A percentile compares a stretch with the other conserved stretches of the same genome.
Conservation (phyloP, 1,140 invertebrate genomes). For the Macrocentrus cingulum region DNA sequence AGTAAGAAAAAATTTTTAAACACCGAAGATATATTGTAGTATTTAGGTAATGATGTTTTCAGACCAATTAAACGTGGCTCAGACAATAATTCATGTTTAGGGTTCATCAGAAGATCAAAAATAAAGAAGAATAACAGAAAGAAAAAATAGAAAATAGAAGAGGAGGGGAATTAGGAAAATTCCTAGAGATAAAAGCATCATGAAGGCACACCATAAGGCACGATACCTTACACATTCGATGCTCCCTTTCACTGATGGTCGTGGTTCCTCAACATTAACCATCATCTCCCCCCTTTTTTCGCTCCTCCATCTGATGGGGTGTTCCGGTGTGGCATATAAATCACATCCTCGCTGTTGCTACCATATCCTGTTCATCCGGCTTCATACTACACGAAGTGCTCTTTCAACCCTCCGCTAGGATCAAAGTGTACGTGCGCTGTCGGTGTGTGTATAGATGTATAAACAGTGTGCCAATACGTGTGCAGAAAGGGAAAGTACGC, state of each 20-base stretch:
- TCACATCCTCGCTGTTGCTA: conserved; percentile 44
- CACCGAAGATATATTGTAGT: no score
- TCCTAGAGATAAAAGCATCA: conserved; percentile 23
- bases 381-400: conserved; percentile 33
- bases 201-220: conserved; percentile 27
- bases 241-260: conserved; percentile 11
- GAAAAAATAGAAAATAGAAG: conserved; percentile 24
- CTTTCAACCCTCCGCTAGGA: conserved; percentile 17
- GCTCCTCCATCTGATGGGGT: conserved; percentile 27
- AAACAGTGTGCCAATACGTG: background rate
- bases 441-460: no score
- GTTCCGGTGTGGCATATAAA: conserved; percentile 51
- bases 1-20: no score
- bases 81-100: no score
- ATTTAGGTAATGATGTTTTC: no score
- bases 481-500: conserved; percentile 1
- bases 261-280: conserved; percentile 31
- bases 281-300: conserved; percentile 27
- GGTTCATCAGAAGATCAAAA: no score
- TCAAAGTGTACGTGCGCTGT: no score
- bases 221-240: background rate
- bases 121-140: no score
- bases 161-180: conserved; percentile 27
- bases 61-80: no score
- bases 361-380: conserved; percentile 47